Evolutionary conservation across 2,797 vertebrate species (phyloP), one percentile per base, ranked within the genome.

Genomic region (Varecia variegata): DNA sequence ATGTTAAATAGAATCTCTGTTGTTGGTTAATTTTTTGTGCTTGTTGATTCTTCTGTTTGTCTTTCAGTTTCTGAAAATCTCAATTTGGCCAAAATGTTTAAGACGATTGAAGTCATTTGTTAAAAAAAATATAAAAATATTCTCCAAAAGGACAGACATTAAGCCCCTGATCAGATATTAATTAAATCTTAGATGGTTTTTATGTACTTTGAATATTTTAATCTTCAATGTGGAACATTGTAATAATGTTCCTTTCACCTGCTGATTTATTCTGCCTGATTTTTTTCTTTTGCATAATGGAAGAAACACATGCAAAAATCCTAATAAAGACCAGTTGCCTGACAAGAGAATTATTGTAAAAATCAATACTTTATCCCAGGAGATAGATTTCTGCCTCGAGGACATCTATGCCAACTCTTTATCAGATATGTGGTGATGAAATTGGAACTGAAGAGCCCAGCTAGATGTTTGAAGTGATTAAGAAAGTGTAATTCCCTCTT

Each of bases 171-270:
- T 54, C 27, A 93, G 73, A 52, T 87, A 68, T 81, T 93, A 89
- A 90, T 85, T 65, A 94, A 81, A n/a, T 65, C 18, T 86, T 40
- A 74, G 32, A 86, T 96, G 35, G 67, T 58, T 88, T 90, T 81
- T 73, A n/a, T 92, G 17, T 79, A 77, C 73, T 96, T 91, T 32
- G 43, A 84, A 62, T 93, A 94, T 90, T 94, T 96, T 88, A 40
- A 94, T 93, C 95, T 96, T 95, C 70, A 94, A 0, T 54, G 32
- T 60, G 47, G 76, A 82, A 30, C 62, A 89, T 62, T 40, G 9
- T 70, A 83, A 79, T 94, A 85, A 87, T 95, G 21, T 82, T 89
- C 50, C 68, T 87, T 60, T 85, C 43, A 74, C 38, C 38, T 96
- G 58, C 50, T 67, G 30, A 95, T 89, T 30, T 88, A 81, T n/a